These are phyloP conservation scores for Prosapia bicincta DNA, from an alignment of 2,888 invertebrate genomes.

Conservation along the genomic window DNA sequence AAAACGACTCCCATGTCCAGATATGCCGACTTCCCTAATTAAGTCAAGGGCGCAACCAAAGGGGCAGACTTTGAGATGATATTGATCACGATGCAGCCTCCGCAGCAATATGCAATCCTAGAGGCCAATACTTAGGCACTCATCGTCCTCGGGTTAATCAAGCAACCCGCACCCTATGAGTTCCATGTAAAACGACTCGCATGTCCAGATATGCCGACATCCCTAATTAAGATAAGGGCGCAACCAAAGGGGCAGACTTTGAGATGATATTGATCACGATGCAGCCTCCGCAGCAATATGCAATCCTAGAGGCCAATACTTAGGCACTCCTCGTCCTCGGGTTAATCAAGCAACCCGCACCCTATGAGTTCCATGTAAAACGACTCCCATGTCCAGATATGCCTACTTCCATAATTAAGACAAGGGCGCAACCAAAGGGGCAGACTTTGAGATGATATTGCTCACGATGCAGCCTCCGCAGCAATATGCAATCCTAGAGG, in stretches of 20 bases:
- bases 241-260: background rate
- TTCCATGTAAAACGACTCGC: no score
- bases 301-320: background rate
- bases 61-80: background rate
- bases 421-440: slow-evolving; percentile 2
- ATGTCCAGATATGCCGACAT: background rate
- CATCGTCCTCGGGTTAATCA: background rate
- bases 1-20: no score
- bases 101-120: background rate
- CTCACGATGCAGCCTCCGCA: background rate
- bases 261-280: background rate
- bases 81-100: background rate
- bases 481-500: background rate
- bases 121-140: background rate
- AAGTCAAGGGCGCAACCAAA: background rate
- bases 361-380: no score
- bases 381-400: background rate
- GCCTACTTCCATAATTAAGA: background rate
- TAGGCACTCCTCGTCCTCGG: background rate
- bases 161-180: no score
- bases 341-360: no score
- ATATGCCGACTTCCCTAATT: background rate
- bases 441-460: background rate
- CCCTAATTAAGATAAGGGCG: background rate
- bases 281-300: background rate